phyloP scores from a whole-genome alignment of 2,797 vertebrate species.

The Pangasius mekongensis region DNA sequence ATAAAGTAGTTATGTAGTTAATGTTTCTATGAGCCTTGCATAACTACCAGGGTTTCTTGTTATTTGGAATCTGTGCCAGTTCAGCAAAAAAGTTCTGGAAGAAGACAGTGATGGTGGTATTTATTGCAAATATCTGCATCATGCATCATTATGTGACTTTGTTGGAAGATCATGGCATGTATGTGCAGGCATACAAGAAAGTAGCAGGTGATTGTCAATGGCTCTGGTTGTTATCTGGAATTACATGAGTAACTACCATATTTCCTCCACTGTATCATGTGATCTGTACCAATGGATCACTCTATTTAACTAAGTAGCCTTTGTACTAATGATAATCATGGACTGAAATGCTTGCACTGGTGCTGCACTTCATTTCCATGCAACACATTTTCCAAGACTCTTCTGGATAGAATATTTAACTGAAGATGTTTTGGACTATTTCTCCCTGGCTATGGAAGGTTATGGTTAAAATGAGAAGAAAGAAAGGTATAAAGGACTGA shows the following conservation, averaged over 20 bases:
- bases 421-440: not conserved
- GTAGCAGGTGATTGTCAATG: not conserved
- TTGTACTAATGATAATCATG: not conserved
- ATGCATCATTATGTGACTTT: slow-evolving; percentile 8
- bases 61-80: slow-evolving; percentile 3
- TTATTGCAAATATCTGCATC: slow-evolving; percentile 16
- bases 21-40: not conserved
- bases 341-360: not conserved
- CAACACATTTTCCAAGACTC: not conserved
- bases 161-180: not conserved
- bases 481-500: slow-evolving; percentile 54
- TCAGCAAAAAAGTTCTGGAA: not conserved
- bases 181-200: not conserved
- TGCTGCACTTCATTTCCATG: not conserved
- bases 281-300: not conserved
- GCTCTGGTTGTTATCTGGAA: not conserved
- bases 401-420: not conserved
- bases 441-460: slow-evolving; percentile 27
- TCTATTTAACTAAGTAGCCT: not conserved
- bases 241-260: not conserved
- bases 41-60: not conserved
- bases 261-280: not conserved
- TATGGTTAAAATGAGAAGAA: slow-evolving; percentile 7
- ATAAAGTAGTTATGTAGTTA: not conserved
- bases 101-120: not conserved